These are phyloP conservation scores for Odocoileus hemionus DNA, from an alignment of 2,113 vertebrate species.

Conservation along the genomic window DNA sequence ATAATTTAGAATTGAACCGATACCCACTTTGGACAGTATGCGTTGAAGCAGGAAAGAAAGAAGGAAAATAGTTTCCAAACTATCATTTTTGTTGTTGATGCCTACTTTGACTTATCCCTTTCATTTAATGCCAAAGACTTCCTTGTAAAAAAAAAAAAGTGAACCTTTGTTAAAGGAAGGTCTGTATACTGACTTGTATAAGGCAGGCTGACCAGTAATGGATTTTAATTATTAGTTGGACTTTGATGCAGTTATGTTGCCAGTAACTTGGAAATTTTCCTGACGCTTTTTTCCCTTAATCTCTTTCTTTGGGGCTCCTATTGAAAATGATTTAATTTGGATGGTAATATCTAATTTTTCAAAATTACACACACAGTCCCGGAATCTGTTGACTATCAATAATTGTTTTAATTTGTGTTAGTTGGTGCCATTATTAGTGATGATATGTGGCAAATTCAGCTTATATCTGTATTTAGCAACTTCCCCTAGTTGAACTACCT, in stretches of 20 bases:
- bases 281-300: conserved; percentile 25
- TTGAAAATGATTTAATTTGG: conserved; percentile 16
- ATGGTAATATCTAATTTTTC: conserved; percentile 5
- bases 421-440: not conserved
- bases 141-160: not conserved
- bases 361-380: not conserved
- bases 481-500: conserved; percentile 17
- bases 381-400: not conserved
- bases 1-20: conserved; percentile 65
- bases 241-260: not conserved
- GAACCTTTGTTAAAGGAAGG: conserved; percentile 25
- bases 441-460: not conserved
- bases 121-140: conserved; percentile 35
- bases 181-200: not conserved
- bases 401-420: conserved; percentile 40
- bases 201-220: not conserved
- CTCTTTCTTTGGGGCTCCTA: not conserved
- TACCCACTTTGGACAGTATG: conserved; percentile 11
- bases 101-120: not conserved
- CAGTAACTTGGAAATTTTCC: not conserved
- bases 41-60: conserved; percentile 14
- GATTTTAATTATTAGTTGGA: conserved; percentile 26
- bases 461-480: not conserved
- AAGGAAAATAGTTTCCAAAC: conserved; percentile 25
- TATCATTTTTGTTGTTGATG: not conserved